Conservation (phyloP, 2,113 vertebrate genomes). For the Myrmecophaga tridactyla region DNA sequence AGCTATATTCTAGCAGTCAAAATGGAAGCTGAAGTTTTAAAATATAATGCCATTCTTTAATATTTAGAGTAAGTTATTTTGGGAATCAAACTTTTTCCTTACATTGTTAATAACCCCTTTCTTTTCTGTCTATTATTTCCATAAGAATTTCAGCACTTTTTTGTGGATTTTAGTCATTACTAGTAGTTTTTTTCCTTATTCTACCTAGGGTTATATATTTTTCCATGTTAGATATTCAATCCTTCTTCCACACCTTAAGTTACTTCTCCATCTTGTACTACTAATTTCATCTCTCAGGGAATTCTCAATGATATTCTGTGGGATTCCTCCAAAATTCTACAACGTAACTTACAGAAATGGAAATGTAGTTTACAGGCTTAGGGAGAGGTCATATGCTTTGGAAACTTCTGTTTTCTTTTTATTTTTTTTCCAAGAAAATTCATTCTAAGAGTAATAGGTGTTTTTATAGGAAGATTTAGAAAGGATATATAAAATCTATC, state of each 20-base stretch:
- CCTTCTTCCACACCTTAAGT: accelerated
- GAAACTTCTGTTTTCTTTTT: too few species aligned
- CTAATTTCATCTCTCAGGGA: not conserved
- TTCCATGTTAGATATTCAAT: not conserved
- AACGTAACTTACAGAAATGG: not conserved
- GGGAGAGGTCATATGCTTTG: not conserved
- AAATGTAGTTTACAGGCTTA: not conserved
- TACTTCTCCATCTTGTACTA: not conserved
- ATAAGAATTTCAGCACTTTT: not conserved
- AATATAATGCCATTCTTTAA: too few species aligned
- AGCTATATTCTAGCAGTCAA: not conserved
- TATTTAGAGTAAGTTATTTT: not conserved
- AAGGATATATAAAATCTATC: not conserved
- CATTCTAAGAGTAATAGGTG: not conserved
- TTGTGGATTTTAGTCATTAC: not conserved
- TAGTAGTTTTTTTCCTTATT: not conserved
- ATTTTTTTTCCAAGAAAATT: not conserved
- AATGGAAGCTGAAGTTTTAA: not conserved
- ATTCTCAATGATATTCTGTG: not conserved
- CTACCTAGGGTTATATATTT: not conserved
- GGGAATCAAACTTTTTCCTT: not conserved
- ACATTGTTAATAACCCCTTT: not conserved
- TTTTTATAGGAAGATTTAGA: not conserved
- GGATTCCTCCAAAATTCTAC: too few species aligned
- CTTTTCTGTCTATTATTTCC: not conserved